Base-by-base conservation (phyloP, 2,888 invertebrate species). In the Hoplodrina blanda region DNA sequence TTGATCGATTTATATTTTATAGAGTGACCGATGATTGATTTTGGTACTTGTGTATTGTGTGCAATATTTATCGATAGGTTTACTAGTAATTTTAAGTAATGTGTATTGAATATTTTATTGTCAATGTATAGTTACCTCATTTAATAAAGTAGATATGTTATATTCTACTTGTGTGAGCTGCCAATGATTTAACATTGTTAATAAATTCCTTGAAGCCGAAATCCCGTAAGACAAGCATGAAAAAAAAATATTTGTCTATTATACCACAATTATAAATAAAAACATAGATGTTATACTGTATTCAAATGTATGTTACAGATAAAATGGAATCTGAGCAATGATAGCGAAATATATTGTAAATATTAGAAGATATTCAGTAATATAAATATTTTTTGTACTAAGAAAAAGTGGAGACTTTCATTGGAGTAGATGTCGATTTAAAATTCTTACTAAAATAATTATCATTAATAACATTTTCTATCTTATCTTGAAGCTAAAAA, bases 211-310 rank as follows among this genome's bases (percentile, higher is more conserved):
- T 73, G 74, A 81, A 76, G 79, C 77, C 78, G 68, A 62, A n/a
- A 69, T 59, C 67, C 61, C 75, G 60, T 62, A 65, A 52, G 64
- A 62, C 74, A 75, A 60, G 76, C 80, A 72, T 82, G 83, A 80
- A 83, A 84, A 79, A 80, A 89, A 8, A 87, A 91, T 94, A 89
- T 88, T 91, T 89, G 94, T 94, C 94, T 95, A 95, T 93, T 93
- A 93, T 90, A 92, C 91, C 93, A 92, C 92, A 94, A 92, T 93
- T 94, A 92, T 90, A 87, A 82, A 90, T 90, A 88, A 82, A 84
- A 81, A 83, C 73, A 82, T 82, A 86, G 82, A 86, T 88, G 85
- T 85, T 83, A 83, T 86, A 83, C 85, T 86, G 76, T 84, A 83
- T 80, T 84, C 86, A 87, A 86, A 83, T 84, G 78, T 87, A 81